Conservation (phyloP, 2,888 invertebrate species). For the Torymus auratus region DNA sequence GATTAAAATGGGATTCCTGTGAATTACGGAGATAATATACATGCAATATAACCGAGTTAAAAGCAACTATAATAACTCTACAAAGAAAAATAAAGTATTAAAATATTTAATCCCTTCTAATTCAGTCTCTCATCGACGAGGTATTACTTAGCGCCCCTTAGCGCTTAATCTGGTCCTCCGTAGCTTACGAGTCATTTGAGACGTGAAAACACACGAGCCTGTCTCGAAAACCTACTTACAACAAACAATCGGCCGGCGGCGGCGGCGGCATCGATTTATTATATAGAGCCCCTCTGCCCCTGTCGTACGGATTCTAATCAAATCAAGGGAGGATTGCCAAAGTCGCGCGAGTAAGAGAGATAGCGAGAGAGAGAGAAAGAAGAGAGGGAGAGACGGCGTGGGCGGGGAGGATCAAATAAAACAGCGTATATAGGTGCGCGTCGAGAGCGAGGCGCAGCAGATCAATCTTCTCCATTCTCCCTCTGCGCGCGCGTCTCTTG, state of each 20-base stretch:
- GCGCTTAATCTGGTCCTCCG: not conserved
- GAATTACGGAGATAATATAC: too few species aligned
- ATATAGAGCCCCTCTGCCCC: constrained; percentile 10
- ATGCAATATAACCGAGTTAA: too few species aligned
- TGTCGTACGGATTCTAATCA: constrained; percentile 52
- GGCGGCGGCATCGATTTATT: not conserved
- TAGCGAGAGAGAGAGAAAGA: constrained; percentile 38
- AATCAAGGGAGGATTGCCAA: constrained; percentile 61
- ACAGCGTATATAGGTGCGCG: constrained; percentile 60
- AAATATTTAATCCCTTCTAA: too few species aligned
- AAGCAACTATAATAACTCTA: too few species aligned
- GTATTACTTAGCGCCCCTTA: too few species aligned
- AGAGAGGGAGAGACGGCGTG: not conserved
- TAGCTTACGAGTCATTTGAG: constrained; percentile 42
- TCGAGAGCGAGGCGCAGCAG: constrained; percentile 56
- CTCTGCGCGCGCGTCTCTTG: constrained; percentile 56
- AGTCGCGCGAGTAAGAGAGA: constrained; percentile 40
- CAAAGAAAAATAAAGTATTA: too few species aligned
- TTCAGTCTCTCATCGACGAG: too few species aligned
- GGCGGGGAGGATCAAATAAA: constrained; percentile 62
- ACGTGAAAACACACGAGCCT: constrained; percentile 33
- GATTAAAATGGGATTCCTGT: not conserved
- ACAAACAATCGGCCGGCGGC: constrained; percentile 23
- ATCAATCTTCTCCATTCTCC: constrained; percentile 67
- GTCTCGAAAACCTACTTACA: constrained; percentile 20